These are phyloP conservation scores for Perodicticus potto DNA, from an alignment of 2,797 vertebrate genomes.

Conservation along the genomic window DNA sequence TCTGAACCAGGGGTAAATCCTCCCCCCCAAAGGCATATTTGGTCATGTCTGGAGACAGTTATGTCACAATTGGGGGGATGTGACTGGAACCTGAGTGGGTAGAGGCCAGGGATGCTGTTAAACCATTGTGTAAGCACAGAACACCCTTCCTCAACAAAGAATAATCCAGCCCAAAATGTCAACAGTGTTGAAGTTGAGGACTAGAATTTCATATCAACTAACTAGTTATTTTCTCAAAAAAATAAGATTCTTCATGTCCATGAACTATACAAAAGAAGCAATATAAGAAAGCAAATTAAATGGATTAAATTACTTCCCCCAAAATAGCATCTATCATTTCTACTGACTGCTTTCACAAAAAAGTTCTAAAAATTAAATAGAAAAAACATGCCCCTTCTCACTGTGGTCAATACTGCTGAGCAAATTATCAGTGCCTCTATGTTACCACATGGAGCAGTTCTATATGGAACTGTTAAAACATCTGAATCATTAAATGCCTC, in stretches of 20 bases:
- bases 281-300: neutral
- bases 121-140: neutral
- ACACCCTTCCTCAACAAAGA: neutral
- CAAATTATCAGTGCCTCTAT: neutral
- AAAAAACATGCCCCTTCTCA: neutral
- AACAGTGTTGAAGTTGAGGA: neutral
- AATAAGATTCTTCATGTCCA: neutral
- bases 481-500: neutral
- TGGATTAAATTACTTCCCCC: neutral
- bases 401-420: neutral
- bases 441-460: neutral
- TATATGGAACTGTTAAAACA: neutral
- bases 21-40: neutral
- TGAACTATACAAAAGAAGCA: neutral
- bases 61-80: neutral
- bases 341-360: neutral
- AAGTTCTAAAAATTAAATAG: slow-evolving; percentile 24
- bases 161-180: neutral
- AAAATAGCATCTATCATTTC: neutral
- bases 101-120: neutral
- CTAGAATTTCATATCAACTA: neutral
- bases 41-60: neutral
- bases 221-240: neutral
- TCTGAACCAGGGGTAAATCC: neutral
- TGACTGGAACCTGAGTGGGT: neutral